Base-by-base conservation (phyloP, 2,888 invertebrate species). In the Junonia oenone region DNA sequence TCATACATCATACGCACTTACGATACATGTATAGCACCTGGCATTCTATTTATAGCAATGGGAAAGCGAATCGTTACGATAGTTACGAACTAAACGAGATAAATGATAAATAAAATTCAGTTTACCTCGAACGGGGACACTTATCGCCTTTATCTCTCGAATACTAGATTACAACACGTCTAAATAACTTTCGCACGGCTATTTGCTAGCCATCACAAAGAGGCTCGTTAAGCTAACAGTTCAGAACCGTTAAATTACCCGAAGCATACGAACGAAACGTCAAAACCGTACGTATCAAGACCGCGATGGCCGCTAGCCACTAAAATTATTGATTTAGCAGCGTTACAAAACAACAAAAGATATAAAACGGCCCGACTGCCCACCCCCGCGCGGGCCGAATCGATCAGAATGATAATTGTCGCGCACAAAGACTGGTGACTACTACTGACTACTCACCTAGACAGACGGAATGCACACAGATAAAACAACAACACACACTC, bases 381-480 rank as follows among this genome's bases (percentile, higher is more conserved):
- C 84, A 78, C 87, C 84, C 86, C 83, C 87, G 83, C 86, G 81
- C 85, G 67, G 76, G 69, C 76, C 78, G 85, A 88, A 89, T 89
- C 89, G 89, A 89, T 88, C 72, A 72, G 69, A 85, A 87, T 87
- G 88, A 90, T 90, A 89, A 90, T 89, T 90, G 90, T 90, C 88
- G 84, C 86, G 83, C 88, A 89, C 88, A 88, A 87, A 85, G 83
- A 84, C 79, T 79, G 76, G 72, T 77, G 78, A 81, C 81, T 82
- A 84, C 79, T 79, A 76, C 72, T 77, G 78, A 81, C 81, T 82
- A 87, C 88, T 87, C 84, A 86, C 84, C 87, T 85, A 85, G 81
- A 78, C 82, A 79, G 72, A 75, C 71, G 78, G 78, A 84, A 83
- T 84, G 83, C 83, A 85, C 82, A 84, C 82, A 82, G 76, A 79